Percentiles rank a stretch among this genome's conserved stretches.
Conservation (phyloP, 2,888 invertebrate genomes). For the Melanophora roralis region DNA sequence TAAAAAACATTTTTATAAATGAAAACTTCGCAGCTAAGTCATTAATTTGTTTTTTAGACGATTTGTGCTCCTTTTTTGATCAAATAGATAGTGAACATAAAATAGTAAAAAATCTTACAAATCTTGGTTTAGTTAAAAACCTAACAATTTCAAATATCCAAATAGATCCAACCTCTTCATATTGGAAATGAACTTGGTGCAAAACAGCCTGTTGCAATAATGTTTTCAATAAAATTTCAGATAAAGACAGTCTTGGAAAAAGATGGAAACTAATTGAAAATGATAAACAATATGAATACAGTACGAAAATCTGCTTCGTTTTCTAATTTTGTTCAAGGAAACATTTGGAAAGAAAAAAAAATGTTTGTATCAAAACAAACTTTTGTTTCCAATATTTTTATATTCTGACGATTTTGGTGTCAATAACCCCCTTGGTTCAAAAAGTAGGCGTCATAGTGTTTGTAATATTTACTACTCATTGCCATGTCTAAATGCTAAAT, state of each 20-base stretch:
- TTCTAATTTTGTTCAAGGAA: slow-evolving; percentile 12
- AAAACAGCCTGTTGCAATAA: not conserved
- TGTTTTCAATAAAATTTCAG: slow-evolving; percentile 14
- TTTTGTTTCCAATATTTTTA: not conserved
- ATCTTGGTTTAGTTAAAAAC: not conserved
- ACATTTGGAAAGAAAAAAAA: slow-evolving; percentile 30
- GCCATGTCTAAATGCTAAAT: not conserved
- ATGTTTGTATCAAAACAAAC: slow-evolving; percentile 6
- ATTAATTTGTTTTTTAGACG: not conserved
- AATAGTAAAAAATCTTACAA: slow-evolving; percentile 2
- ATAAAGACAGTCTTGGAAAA: slow-evolving; percentile 5
- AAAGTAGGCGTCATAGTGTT: slow-evolving; percentile 2
- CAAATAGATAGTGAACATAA: slow-evolving; percentile 18
- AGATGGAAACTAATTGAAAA: not conserved
- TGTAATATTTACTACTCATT: not conserved
- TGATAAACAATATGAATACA: not conserved
- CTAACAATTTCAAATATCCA: not conserved
- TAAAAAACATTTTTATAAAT: no score
- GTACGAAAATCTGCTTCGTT: not conserved
- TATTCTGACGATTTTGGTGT: slow-evolving; percentile 22
- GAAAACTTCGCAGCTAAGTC: not conserved
- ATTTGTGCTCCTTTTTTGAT: not conserved
- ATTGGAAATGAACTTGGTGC: not conserved
- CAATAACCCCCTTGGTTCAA: slow-evolving; percentile 23
- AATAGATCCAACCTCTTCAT: not conserved